Evolutionary conservation across 1,140 invertebrate species (phyloP), one percentile per base, ranked within the genome.

Genomic region (Diachasmimorpha longicaudata): DNA sequence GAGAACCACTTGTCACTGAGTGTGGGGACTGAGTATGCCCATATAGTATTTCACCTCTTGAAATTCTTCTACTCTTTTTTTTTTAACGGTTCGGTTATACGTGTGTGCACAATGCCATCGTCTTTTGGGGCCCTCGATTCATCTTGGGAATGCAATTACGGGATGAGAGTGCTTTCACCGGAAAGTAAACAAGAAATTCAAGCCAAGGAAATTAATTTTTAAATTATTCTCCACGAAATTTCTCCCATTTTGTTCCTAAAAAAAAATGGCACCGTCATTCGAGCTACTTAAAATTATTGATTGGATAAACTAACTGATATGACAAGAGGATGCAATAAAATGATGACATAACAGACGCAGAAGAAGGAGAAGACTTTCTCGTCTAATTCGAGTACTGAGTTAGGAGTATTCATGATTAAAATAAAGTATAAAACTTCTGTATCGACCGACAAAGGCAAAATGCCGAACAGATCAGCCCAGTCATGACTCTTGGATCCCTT

Each of bases 401-500:
- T 58, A 58, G 52, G 21, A 37, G 19, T 68, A 68, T 69, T 46
- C 63, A 23, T 11, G 44, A 21, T 31, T 36, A 69, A 55, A 73
- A 70, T 79, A 75, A 66, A 78, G 39, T 48, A 67, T 79, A 79
- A 77, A 73, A 78, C 77, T 79, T 78, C 39, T 69, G 81, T 72
- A 80, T 79, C 52, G 66, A 70, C 63, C 52, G 63, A 70, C 31
- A 70, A 31, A 76, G 71, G 73, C 79, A 70, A 63, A 39, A 76
- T 72, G 23, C 75, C 82, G 79, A 82, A 76, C 58, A 25, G 67
- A 58, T 66, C 19, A 74, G 23, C 19, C 37, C 69, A 71, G 78
- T 63, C 77, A 75, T 83, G 82, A 83, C 78, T 83, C 78, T 78
- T 74, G 58, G 31, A 69, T 82, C 78, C 80, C 75, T 83, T 82